Base-by-base conservation (phyloP, 2,888 invertebrate species). In the Orthonevra nobilis region DNA sequence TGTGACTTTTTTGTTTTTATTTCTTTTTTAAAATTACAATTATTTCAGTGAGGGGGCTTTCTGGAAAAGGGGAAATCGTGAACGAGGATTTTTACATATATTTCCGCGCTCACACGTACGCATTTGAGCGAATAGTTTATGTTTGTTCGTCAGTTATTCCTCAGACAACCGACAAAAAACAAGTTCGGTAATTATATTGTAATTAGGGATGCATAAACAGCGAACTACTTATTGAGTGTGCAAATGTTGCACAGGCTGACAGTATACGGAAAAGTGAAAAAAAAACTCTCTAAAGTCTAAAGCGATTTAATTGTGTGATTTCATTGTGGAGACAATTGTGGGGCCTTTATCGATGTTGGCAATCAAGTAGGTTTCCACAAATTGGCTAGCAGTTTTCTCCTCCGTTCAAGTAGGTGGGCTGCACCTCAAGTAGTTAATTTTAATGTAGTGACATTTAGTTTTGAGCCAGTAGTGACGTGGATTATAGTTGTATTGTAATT, bases 131-230 rank as follows among this genome's bases (percentile, higher is more conserved):
- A 58, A 77, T 17, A 36, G 17, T 20, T n/a, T n/a, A n/a, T n/a
- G n/a, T n/a, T n/a, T n/a, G n/a, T n/a, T n/a, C n/a, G n/a, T 17
- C 48, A 40, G 32, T 42, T 19, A 58, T 52, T 60, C 68, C 68
- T 63, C 54, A 54, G n/a, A 32, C 50, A 42, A 42, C 46, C 36
- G 60, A 12, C 17, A 63, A 70, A 85, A 85, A n/a, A n/a, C n/a
- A 87, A 85, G 83, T 85, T 84, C 82, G 83, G 89, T 88, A 88
- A 88, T 88, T 88, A 88, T 87, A 88, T 88, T 85, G 88, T 86
- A 88, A 88, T 88, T 88, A 88, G 86, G 87, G 88, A 86, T 86
- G 87, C 88, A 87, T 85, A 83, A 20, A 63, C 28, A 56, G 26
- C 58, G 60, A 58, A 60, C 70, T 66, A 79, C 32, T 61, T 66